A percentile compares a stretch with the other conserved stretches of the same genome.
Evolutionary conservation across 92 coral and sea anemone genomes (phyloP).

Genomic region (Paragorgia papillata): DNA sequence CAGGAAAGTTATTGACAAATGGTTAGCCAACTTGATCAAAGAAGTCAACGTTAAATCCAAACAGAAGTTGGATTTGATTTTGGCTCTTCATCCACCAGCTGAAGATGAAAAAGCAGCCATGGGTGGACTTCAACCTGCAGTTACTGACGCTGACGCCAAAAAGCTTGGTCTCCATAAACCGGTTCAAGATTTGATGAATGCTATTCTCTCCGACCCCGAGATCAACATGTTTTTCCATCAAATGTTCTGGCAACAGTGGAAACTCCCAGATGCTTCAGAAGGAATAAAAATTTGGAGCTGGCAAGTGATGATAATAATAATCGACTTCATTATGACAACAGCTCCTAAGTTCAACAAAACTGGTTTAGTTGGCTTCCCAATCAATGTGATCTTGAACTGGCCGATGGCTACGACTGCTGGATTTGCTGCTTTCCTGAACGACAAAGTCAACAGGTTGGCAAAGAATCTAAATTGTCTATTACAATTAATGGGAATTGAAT

Average conservation of each 20-base stretch:
- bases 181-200: constrained; percentile 49
- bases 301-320: constrained; percentile 60
- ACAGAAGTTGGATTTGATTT: constrained; percentile 47
- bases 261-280: constrained; percentile 36
- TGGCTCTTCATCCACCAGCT: constrained; percentile 49
- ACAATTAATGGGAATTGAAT: too few relatives aligned
- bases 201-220: constrained; percentile 28
- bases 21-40: constrained; percentile 56
- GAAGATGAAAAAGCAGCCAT: constrained; percentile 51
- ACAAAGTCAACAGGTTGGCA: constrained; percentile 44
- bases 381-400: constrained; percentile 63
- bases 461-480: too few relatives aligned
- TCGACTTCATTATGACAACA: constrained; percentile 58
- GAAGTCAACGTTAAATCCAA: constrained; percentile 52
- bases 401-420: constrained; percentile 72
- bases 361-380: constrained; percentile 65
- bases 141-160: constrained; percentile 23
- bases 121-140: constrained; percentile 20
- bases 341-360: constrained; percentile 55
- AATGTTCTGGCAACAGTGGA: constrained; percentile 69
- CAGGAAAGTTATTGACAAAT: constrained; percentile 57
- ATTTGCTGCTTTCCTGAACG: constrained; percentile 67
- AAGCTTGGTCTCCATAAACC: constrained; percentile 53
- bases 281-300: constrained; percentile 51
- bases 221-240: constrained; percentile 73